These are phyloP conservation scores for Cataglyphis livida DNA, from an alignment of 2,888 invertebrate species.

Conservation along the genomic window DNA sequence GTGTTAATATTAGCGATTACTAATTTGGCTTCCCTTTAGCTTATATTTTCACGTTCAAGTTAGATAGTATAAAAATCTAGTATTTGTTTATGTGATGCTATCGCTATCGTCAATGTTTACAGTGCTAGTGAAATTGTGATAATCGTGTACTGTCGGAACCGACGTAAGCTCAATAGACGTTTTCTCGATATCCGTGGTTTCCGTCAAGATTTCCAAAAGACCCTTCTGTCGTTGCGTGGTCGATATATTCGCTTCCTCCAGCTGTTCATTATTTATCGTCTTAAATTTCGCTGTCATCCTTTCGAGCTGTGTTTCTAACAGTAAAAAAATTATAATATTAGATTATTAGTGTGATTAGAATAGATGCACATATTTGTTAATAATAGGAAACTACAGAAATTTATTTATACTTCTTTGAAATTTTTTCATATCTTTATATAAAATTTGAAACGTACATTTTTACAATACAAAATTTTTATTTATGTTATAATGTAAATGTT, in stretches of 20 bases:
- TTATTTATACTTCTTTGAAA: neutral
- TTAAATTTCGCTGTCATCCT: constrained; percentile 48
- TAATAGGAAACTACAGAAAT: neutral
- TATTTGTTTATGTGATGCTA: constrained; percentile 23
- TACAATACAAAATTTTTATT: neutral
- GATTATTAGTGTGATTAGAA: neutral
- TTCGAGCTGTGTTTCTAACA: constrained; percentile 68
- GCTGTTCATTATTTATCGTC: neutral
- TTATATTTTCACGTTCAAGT: constrained; percentile 5
- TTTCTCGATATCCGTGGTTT: constrained; percentile 23
- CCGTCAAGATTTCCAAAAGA: constrained; percentile 51
- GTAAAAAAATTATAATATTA: constrained; percentile 24
- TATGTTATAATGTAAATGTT: neutral
- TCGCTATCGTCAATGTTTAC: constrained; percentile 6
- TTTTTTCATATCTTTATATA: neutral
- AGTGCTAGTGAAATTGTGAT: constrained; percentile 26
- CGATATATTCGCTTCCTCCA: constrained; percentile 9
- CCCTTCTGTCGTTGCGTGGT: constrained; percentile 49
- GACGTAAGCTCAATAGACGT: constrained; percentile 26
- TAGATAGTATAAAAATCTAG: neutral
- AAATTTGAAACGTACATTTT: neutral
- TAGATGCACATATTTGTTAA: neutral
- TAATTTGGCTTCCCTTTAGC: neutral
- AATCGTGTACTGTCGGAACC: constrained; percentile 23
- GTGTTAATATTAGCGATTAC: constrained; percentile 20